Conservation (phyloP, 2,797 vertebrate species). For the Melanogrammus aeglefinus region DNA sequence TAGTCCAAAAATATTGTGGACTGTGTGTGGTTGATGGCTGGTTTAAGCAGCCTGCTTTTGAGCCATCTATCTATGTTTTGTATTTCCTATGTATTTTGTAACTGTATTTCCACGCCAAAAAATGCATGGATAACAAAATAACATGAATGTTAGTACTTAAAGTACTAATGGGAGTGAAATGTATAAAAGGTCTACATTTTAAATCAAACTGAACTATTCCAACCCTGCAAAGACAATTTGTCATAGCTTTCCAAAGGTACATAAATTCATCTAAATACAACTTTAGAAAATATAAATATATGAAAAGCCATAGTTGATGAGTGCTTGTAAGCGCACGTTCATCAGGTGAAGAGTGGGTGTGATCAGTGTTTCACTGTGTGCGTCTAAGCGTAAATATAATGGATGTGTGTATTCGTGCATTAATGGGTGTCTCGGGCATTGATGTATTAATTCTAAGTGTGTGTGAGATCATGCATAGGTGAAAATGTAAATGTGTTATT, state of each 20-base stretch:
- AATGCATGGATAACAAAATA: background rate
- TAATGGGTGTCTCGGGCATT: background rate
- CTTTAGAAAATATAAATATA: background rate
- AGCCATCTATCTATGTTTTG: too few relatives aligned
- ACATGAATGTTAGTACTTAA: background rate
- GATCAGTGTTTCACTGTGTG: conserved; percentile 3
- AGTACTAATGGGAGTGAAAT: background rate
- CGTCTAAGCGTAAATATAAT: background rate
- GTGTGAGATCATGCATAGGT: background rate
- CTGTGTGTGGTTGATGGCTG: too few relatives aligned
- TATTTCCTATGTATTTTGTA: too few relatives aligned
- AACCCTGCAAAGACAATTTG: background rate
- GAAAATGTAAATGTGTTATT: conserved; percentile 3
- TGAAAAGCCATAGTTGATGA: background rate
- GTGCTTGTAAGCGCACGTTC: background rate
- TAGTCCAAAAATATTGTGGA: too few relatives aligned
- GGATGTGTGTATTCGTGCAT: conserved; percentile 1
- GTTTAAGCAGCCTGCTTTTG: too few relatives aligned
- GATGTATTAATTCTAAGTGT: conserved; percentile 4
- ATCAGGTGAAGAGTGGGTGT: conserved; percentile 5
- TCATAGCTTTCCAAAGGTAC: background rate
- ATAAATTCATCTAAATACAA: background rate
- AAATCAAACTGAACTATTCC: background rate
- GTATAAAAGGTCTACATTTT: background rate
- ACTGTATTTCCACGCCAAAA: too few relatives aligned